Conservation (phyloP, 2,888 invertebrate genomes). For the Pherbina coryleti region DNA sequence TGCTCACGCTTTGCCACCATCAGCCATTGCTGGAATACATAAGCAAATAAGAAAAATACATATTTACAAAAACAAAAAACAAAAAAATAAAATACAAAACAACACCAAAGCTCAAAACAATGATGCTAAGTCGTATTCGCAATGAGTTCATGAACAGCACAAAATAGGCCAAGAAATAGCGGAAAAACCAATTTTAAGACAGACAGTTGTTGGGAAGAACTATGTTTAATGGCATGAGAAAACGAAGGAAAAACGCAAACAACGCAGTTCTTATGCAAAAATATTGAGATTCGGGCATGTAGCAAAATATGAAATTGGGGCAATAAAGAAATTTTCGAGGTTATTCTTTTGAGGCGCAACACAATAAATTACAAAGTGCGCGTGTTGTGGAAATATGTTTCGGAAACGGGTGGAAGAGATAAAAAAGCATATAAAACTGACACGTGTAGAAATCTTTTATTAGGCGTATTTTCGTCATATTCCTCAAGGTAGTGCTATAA, state of each 20-base stretch:
- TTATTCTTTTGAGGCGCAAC: background rate
- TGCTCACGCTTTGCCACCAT: background rate
- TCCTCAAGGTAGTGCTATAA: too few species aligned
- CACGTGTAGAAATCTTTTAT: too few species aligned
- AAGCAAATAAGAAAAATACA: background rate
- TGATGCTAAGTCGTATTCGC: background rate
- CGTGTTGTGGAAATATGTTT: background rate
- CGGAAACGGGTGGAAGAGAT: too few species aligned
- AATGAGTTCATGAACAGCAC: constrained; percentile 26
- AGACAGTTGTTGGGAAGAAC: background rate
- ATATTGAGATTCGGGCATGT: background rate
- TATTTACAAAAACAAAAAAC: too few species aligned
- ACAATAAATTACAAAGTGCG: constrained; percentile 28
- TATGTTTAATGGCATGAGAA: background rate
- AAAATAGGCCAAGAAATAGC: background rate
- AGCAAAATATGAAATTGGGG: background rate
- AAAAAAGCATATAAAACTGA: too few species aligned
- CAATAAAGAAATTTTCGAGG: background rate
- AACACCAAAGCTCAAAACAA: background rate
- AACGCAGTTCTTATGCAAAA: constrained; percentile 26
- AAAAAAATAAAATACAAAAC: too few species aligned
- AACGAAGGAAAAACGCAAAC: background rate
- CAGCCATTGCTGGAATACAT: background rate
- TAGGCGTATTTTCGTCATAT: too few species aligned
- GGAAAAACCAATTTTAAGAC: background rate